Base-by-base conservation (phyloP, 2,797 vertebrate species). In the Oreonectes daqikongensis region DNA sequence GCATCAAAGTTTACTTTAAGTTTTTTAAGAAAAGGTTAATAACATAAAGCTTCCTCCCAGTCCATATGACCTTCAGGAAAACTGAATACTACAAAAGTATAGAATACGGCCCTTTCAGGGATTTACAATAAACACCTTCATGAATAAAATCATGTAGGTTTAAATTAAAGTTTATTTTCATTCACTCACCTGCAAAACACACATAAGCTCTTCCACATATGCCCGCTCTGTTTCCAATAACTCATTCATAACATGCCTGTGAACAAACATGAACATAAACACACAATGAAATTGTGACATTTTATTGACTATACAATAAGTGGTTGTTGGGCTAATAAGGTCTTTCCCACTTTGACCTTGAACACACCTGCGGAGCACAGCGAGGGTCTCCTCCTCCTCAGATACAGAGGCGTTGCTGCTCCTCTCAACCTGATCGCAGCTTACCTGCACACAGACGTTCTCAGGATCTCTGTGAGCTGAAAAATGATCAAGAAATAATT, bases 161-260 rank as follows among this genome's bases (percentile, higher is more conserved):
- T n/a, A n/a, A n/a, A n/a, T n/a, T n/a, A n/a, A n/a, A n/a, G n/a
- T n/a, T n/a, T n/a, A n/a, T n/a, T n/a, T n/a, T n/a, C n/a, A n/a
- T n/a, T n/a, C n/a, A n/a, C 44, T 70, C 52, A 99, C 97, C 95
- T 99, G 96, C 70, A 99, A 87, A 38, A 99, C 96, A 32, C 96
- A 99, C 53, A 97, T 94, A 72, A 99, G 93, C 87, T 99, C 96
- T 80, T 98, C 98, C 46, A 97, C 98, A 18, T 99, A 99, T 0
- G 92, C 97, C 76, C 98, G 89, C 84, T 99, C 98, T 0, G 98
- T 99, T 88, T 99, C 98, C 65, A 99, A 92, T 69, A 99, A 94
- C 86, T 99, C 98, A 15, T 98, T 99, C 94, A 99, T 99, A 40
- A 99, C 97, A 32, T 99, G 98, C 64, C 98, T 99, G 84, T 15